Conservation (phyloP, 2,797 vertebrate species). For the Falco peregrinus region DNA sequence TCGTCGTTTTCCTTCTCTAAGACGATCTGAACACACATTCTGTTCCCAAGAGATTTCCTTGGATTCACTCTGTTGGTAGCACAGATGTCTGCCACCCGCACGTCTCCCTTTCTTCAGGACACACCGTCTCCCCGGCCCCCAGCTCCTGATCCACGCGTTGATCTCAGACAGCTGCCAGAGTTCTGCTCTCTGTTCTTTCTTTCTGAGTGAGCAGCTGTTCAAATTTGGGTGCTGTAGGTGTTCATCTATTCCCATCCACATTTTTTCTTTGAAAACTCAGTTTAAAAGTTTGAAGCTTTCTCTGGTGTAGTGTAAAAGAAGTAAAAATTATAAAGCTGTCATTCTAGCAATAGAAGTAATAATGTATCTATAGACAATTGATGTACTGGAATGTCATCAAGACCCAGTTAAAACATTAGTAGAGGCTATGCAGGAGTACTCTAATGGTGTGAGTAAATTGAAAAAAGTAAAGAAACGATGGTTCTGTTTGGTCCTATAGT, state of each 20-base stretch:
- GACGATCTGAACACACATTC: not conserved
- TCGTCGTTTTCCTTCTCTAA: not conserved
- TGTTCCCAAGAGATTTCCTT: not conserved
- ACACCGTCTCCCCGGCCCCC: accelerated
- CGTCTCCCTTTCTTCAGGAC: not conserved
- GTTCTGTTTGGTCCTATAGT: not conserved
- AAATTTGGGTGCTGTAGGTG: not conserved
- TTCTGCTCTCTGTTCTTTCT: not conserved
- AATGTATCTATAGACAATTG: not conserved
- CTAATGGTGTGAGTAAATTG: not conserved
- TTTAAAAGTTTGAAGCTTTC: not conserved
- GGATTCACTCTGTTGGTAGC: not conserved
- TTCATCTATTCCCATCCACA: not conserved
- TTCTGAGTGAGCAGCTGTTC: not conserved
- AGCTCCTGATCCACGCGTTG: not conserved
- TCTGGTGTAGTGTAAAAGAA: not conserved
- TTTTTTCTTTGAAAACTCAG: not conserved
- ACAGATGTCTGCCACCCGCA: not conserved
- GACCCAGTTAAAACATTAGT: not conserved
- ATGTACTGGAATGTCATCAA: not conserved
- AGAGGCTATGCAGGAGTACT: not conserved
- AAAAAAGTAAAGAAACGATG: not conserved
- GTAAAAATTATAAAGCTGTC: not conserved
- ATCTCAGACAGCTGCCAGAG: not conserved
- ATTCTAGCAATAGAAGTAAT: not conserved